Evolutionary conservation across 2,113 vertebrate genomes (phyloP).

Genomic region (Syngnathus typhle): DNA sequence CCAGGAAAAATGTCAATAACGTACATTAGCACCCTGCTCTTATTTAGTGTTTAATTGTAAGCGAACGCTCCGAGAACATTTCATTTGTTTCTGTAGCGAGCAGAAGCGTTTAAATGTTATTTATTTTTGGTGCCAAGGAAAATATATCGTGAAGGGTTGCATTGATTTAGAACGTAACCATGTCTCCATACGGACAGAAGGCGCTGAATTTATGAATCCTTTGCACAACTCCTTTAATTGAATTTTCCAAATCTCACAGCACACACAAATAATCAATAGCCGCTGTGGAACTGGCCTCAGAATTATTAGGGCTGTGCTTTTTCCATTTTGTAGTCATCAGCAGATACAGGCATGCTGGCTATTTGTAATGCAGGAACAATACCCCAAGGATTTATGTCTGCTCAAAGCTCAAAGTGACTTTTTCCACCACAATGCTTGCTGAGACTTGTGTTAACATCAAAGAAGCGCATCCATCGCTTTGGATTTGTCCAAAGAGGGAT

Average conservation of each 20-base stretch:
- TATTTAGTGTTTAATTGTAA: slow-evolving; percentile 80
- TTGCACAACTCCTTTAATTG: slow-evolving; percentile 99
- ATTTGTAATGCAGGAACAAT: slow-evolving; percentile 81
- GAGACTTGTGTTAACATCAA: slow-evolving; percentile 75
- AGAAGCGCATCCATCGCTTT: slow-evolving; percentile 38
- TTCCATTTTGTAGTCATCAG: slow-evolving; percentile 99
- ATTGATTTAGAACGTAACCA: slow-evolving; percentile 98
- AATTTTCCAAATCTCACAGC: slow-evolving; percentile 99
- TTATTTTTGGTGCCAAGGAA: slow-evolving; percentile 99
- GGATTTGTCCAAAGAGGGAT: slow-evolving; percentile 23
- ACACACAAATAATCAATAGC: slow-evolving; percentile 99
- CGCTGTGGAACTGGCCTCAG: slow-evolving; percentile 94
- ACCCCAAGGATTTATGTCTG: slow-evolving; percentile 80
- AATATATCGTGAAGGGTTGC: slow-evolving; percentile 99
- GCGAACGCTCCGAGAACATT: slow-evolving; percentile 88
- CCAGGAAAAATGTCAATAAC: slow-evolving; percentile 87
- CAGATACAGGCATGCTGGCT: slow-evolving; percentile 86
- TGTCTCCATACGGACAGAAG: slow-evolving; percentile 85
- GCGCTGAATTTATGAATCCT: slow-evolving; percentile 99
- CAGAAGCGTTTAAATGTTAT: slow-evolving; percentile 99
- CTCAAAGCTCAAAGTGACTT: slow-evolving; percentile 75
- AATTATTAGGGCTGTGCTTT: slow-evolving; percentile 97
- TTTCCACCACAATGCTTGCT: slow-evolving; percentile 64
- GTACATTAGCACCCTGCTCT: slow-evolving; percentile 80
- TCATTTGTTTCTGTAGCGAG: slow-evolving; percentile 99